Conservation (phyloP, 2,888 invertebrate species). For the Euspilapteryx auroguttella region DNA sequence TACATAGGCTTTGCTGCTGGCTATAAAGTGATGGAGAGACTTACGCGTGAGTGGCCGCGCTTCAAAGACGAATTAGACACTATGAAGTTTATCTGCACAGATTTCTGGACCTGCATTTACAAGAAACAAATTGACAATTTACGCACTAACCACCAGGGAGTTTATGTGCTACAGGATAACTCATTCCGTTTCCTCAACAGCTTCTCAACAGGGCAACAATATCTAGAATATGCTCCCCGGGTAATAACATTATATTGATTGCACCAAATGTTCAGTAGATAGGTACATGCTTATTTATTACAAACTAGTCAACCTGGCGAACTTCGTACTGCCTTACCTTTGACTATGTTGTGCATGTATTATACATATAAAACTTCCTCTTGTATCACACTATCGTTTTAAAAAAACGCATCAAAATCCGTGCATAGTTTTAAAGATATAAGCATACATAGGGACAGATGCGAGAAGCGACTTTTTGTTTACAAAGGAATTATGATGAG, state of each 20-base stretch:
- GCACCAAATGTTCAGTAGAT: background rate
- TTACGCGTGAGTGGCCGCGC: constrained; percentile 89
- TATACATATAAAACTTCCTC: too few relatives aligned
- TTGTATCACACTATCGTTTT: too few relatives aligned
- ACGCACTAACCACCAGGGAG: constrained; percentile 96
- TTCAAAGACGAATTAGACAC: constrained; percentile 97
- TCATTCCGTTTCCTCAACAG: constrained; percentile 87
- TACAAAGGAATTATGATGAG: too few relatives aligned
- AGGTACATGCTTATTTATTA: too few relatives aligned
- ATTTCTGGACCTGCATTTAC: constrained; percentile 97
- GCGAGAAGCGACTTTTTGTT: too few relatives aligned
- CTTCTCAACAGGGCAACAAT: constrained; percentile 87
- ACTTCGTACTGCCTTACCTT: too few relatives aligned
- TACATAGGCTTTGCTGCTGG: constrained; percentile 86
- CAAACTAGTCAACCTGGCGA: too few relatives aligned
- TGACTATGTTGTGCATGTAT: too few relatives aligned
- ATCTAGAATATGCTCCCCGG: constrained; percentile 87
- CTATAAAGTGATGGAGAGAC: constrained; percentile 80
- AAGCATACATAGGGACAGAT: too few relatives aligned
- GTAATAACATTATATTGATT: constrained; percentile 32
- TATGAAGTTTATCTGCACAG: constrained; percentile 98
- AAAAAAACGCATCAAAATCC: too few relatives aligned
- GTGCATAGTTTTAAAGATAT: too few relatives aligned
- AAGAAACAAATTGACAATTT: constrained; percentile 98
- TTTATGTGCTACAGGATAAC: constrained; percentile 97